Evolutionary conservation across 2,888 invertebrate genomes (phyloP), one percentile per base, ranked within the genome.

Genomic region (Microdon myrmicae): DNA sequence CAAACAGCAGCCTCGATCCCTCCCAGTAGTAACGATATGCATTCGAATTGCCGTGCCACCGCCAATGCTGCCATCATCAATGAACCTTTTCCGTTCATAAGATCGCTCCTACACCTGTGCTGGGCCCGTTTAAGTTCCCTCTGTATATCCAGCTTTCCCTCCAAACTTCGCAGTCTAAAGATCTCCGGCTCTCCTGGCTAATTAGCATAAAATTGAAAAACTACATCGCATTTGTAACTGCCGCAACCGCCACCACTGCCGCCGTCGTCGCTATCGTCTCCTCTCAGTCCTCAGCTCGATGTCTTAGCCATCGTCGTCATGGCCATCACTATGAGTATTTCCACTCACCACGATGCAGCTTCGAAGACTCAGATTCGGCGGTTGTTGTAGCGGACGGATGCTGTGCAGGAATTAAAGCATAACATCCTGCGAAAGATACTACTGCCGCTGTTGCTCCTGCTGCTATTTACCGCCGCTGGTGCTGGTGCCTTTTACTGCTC

Each of bases 201-300:
- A 76, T 76, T 76, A 76, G 76, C 76, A 76, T 76, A 76, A 75
- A 76, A 76, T 75, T 75, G 72, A 72, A 75, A 70, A 76, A 75
- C 68, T 72, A 72, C 73, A 71, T 69, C 70, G 70, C 73, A 72
- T 60, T 69, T 69, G 49, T 41, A 53, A 32, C 55, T 45, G 26
- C 43, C 49, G 32, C 43, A 35, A 37, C 43, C 35, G 23, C 38
- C 37, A 10, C n/a, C 28, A 9, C 37, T 25, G 41, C 14, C 39
- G 7, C 20, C 13, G 26, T 6, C 37, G 7, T 5, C 51, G 25
- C 13, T n/a, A n/a, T n/a, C n/a, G n/a, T n/a, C n/a, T n/a, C n/a
- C n/a, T n/a, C n/a, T n/a, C n/a, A n/a, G n/a, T n/a, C n/a, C n/a
- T n/a, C n/a, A n/a, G n/a, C n/a, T n/a, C n/a, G n/a, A n/a, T n/a